Base-by-base conservation (phyloP, 2,797 vertebrate genomes). In the Urophycis tenuis region DNA sequence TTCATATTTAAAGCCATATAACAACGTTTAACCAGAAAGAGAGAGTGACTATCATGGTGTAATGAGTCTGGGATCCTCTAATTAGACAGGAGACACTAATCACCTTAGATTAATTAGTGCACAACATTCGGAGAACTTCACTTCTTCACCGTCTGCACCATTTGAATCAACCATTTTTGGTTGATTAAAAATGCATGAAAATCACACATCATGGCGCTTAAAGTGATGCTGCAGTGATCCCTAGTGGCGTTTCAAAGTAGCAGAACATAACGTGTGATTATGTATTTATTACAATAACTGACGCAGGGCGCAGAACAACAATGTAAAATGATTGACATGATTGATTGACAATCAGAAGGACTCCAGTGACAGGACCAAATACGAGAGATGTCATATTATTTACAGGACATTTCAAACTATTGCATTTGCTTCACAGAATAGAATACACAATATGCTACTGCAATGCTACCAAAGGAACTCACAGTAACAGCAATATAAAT, bases 401-500 rank as follows among this genome's bases (percentile, higher is more conserved):
- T 88, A 86, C 83, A 89, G 67, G 72, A 79, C 71, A 80, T 70
- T 79, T n/a, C 25, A 84, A 83, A 86, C 74, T 81, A 80, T 73
- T 76, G 75, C 69, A 41, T 53, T 84, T 73, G 53, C 17, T 17
- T 53, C 49, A 75, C 80, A 73, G 72, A 81, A 75, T 80, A 15
- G 34, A 29, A 49, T 83, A 87, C 82, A 88, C 83, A 86, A 82
- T 78, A 88, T 85, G 79, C 81, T 86, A 87, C 79, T 77, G 80
- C 81, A 81, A 81, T 83, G 80, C 60, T 25, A 67, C 25, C 4
- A 67, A 67, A 67, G 60, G 25, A 67, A 67, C 60, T 67, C 74
- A 80, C 80, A 81, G 77, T 29, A n/a, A n/a, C n/a, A n/a, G n/a
- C n/a, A n/a, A n/a, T n/a, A n/a, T n/a, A n/a, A n/a, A n/a, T n/a